Base-by-base conservation (phyloP, 2,113 vertebrate genomes). In the Ivindomyrus marchei region DNA sequence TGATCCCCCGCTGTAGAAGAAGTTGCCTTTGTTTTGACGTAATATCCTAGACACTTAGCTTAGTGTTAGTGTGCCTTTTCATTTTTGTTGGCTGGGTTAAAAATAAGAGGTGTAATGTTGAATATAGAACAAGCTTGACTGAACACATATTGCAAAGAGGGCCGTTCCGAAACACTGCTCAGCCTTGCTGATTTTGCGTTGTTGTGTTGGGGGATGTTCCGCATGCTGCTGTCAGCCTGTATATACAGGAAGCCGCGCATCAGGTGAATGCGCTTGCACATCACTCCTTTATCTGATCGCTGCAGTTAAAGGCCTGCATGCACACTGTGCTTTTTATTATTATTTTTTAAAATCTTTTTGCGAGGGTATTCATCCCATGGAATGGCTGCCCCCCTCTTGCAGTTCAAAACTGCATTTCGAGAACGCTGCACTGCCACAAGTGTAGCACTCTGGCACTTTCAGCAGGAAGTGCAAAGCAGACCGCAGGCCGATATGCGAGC, bases 391-490 rank as follows among this genome's bases (percentile, higher is more conserved):
- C 74, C 36, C 5, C 36, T 19, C 36, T 42, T 8, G 62, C 62
- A 70, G 62, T 31, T 31, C 10, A 13, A 13, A 70, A 70, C 62
- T 70, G n/a, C n/a, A 1, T 31, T 70, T 31, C 0, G n/a, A 31
- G n/a, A 27, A 13, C 27, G 3, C 24, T n/a, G 4, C 0, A 0
- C 0, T 27, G 9, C 3, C 9, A 31, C n/a, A 9, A 31, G 27
- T 31, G 62, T 13, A 39, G 2, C 4, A 15, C 70, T 77, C 2
- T 0, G 5, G 4, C 19, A 11, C 21, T 42, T 47, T 47, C 24
- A 4, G 19, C 45, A 24, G 39, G 39, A 46, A 17, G 17, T 53
- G 50, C 11, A 24, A 56, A 56, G 42, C 47, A 87, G 85, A 87
- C 27, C 27, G 13, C 85, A 87, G 27, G 39, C 4, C 50, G 0